Evolutionary conservation across 1,140 invertebrate species (phyloP), one percentile per base, ranked within the genome.

Genomic region (Cyrtorhinus lividipennis): DNA sequence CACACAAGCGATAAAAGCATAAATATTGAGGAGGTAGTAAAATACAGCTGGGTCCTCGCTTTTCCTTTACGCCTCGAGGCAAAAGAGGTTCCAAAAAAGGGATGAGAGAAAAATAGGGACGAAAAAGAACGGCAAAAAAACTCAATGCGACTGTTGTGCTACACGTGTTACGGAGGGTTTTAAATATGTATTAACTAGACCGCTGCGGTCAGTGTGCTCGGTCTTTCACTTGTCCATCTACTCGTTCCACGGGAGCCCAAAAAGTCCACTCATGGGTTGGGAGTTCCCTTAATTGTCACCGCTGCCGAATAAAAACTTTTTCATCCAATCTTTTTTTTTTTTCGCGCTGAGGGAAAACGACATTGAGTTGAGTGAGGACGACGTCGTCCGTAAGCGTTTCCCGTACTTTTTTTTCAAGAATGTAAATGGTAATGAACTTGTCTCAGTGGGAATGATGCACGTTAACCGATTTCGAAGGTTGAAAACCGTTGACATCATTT

Each of bases 71-170:
- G 38, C 38, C 20, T 20, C 48, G 58, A 63, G 45, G 62, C 57
- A 56, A 62, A 64, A 62, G 59, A 38, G 61, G 45, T 38, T 27
- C 56, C 65, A 64, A 66, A 64, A 66, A 60, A 56, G 64, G 60
- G 59, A 60, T 22, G 26, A 26, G 56, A 56, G 59, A 23, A 44
- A 27, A 48, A 64, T 22, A 61, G 38, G 65, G 60, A 64, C 46
- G 65, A 61, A 61, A 61, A 62, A 59, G 65, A 61, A 63, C 53
- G 65, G 66, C 20, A 63, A 62, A 68, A 67, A 63, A 68, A 67
- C 62, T 65, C 69, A 67, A 69, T 69, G 66, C 59, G 61, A 58
- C 44, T 24, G 46, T 46, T 27, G 38, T 24, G 59, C 15, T 62
- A 15, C 56, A 63, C 60, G 48, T 56, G 62, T 25, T 44, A 18